A percentile compares a stretch with the other conserved stretches of the same genome.
Evolutionary conservation across 2,888 invertebrate genomes (phyloP).

Genomic region (Branchellion lobata): DNA sequence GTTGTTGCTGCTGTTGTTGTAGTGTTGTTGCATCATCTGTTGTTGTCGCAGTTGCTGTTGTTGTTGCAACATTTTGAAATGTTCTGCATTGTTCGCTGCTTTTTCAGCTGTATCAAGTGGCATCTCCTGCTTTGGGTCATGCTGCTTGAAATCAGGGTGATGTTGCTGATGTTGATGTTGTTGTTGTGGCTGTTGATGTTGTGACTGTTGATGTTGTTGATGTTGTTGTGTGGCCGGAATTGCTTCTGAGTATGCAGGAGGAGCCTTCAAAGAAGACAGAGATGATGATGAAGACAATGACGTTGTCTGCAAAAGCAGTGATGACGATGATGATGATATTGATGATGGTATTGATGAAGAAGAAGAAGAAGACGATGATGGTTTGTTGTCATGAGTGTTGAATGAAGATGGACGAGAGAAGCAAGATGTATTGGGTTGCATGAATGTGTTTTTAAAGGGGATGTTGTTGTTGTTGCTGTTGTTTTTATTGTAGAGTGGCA

Average conservation of each 20-base stretch:
- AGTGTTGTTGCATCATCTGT: constrained; percentile 13
- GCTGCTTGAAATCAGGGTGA: neutral
- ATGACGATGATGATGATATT: too few species aligned
- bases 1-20: neutral
- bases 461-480: too few species aligned
- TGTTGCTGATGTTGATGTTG: neutral
- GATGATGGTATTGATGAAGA: too few species aligned
- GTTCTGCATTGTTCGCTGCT: neutral
- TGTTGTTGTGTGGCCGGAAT: neutral
- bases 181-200: neutral
- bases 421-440: too few species aligned
- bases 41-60: constrained; percentile 13
- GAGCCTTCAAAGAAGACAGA: too few species aligned
- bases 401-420: too few species aligned
- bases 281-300: too few species aligned
- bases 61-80: constrained; percentile 9
- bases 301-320: too few species aligned
- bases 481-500: neutral
- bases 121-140: neutral
- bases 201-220: neutral
- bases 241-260: too few species aligned
- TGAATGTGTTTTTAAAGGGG: too few species aligned
- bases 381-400: too few species aligned
- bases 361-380: too few species aligned
- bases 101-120: neutral